These are phyloP conservation scores for Polypterus senegalus DNA, from an alignment of 2,113 vertebrate species.

Conservation along the genomic window DNA sequence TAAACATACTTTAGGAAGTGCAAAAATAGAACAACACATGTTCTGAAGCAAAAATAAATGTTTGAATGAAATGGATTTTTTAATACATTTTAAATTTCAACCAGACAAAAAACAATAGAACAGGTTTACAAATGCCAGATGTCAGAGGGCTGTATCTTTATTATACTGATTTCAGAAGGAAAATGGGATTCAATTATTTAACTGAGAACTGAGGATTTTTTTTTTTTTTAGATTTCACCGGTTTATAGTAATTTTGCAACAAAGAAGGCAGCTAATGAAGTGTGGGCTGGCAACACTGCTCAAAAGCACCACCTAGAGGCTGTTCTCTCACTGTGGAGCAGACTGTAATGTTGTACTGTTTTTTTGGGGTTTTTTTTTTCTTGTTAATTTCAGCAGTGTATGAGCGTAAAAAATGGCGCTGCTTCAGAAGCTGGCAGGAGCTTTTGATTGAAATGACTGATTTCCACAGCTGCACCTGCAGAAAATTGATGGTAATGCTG, in stretches of 20 bases:
- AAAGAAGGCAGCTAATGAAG: slow-evolving; percentile 43
- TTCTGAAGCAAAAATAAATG: too few species aligned
- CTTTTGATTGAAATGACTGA: slow-evolving; percentile 85
- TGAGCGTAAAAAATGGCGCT: slow-evolving; percentile 70
- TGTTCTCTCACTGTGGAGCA: slow-evolving; percentile 5
- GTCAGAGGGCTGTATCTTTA: too few species aligned
- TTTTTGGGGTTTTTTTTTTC: slow-evolving; percentile 12
- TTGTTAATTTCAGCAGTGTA: slow-evolving; percentile 57
- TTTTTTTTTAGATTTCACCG: not conserved
- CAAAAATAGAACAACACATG: too few species aligned
- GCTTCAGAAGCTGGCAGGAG: slow-evolving; percentile 50
- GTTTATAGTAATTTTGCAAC: slow-evolving; percentile 1
- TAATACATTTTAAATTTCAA: too few species aligned
- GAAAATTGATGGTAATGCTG: slow-evolving; percentile 85
- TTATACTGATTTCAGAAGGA: too few species aligned
- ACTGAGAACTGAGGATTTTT: too few species aligned
- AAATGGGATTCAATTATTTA: too few species aligned
- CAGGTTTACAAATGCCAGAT: too few species aligned
- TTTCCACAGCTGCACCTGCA: slow-evolving; percentile 72
- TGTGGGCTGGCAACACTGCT: slow-evolving; percentile 46
- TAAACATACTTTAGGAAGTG: too few species aligned
- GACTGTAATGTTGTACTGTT: slow-evolving; percentile 3
- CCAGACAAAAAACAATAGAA: too few species aligned
- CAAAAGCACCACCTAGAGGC: slow-evolving; percentile 71
- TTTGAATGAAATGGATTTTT: too few species aligned